Percentiles rank a stretch among this genome's conserved stretches.
phyloP scores from a whole-genome alignment of 1,140 invertebrate genomes.

The Brevipalpus yothersi region DNA sequence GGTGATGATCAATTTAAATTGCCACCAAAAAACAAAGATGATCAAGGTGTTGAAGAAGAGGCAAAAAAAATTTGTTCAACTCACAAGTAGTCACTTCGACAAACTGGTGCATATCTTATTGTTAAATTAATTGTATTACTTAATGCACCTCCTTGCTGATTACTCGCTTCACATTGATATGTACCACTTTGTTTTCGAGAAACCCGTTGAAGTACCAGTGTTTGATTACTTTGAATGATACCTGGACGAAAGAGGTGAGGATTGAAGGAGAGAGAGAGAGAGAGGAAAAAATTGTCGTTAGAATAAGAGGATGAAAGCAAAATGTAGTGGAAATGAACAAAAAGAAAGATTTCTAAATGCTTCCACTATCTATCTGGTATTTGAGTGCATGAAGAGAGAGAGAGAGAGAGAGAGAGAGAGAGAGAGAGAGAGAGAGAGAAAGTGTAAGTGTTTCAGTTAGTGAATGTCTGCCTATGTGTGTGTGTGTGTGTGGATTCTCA shows the following conservation, averaged over 20 bases:
- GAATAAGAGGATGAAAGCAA: background rate
- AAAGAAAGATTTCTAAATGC: background rate
- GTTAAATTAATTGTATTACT: conserved; percentile 27
- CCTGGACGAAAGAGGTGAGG: conserved; percentile 3
- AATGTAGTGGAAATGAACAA: background rate
- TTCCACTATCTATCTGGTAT: too few species aligned
- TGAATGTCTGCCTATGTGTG: too few species aligned
- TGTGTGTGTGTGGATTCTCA: background rate
- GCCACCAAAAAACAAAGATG: background rate
- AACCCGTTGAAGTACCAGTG: conserved; percentile 15
- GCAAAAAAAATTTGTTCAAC: background rate
- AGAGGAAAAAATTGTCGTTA: background rate
- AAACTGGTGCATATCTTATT: conserved; percentile 26
- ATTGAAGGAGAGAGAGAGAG: background rate
- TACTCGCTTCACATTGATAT: conserved; percentile 14
- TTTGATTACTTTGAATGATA: conserved; percentile 15
- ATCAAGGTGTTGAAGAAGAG: background rate
- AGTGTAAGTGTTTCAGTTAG: background rate
- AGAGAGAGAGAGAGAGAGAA: conserved; percentile 1
- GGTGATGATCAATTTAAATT: too few species aligned
- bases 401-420: conserved; percentile 1
- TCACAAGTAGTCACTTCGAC: conserved; percentile 4
- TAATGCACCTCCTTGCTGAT: conserved; percentile 12
- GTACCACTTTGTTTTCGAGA: conserved; percentile 13
- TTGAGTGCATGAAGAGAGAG: background rate